Base-by-base conservation (phyloP, 1,140 invertebrate genomes). In the Macrostomum lignano region DNA sequence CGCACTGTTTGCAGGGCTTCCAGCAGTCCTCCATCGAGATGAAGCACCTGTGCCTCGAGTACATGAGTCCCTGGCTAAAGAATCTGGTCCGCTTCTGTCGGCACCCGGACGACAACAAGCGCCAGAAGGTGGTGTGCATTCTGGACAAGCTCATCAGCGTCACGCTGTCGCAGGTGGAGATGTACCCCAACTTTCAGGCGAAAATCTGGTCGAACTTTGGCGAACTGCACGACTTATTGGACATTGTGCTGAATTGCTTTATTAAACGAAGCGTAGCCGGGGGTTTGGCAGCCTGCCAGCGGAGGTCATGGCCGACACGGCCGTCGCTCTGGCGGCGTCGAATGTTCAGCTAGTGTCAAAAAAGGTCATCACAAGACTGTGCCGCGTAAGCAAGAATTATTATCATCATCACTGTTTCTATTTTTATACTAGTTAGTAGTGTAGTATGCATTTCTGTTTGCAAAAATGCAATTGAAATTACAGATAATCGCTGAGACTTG, bases 141-240 rank as follows among this genome's bases (percentile, higher is more conserved):
- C 53, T 93, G 26, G 81, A 91, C 48, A 88, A 91, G 55, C 60
- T 94, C 0, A 91, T 93, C 35, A 74, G 74, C 2, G 60, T 93
- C 23, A 93, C 82, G 0, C 86, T 93, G 30, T 77, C 93, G 56
- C 84, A 94, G 57, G 78, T 40, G 6, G 36, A 59, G 50, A 94
- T 94, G 82, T 93, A 91, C 61, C 84, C 84, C 1, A 91, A 81
- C 1, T 84, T 94, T 36, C 82, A 93, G 60, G 81, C 84, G 1
- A 93, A 93, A 62, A 91, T 94, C 38, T 94, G 84, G 84, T 82
- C 81, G 20, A 84, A 81, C 10, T 78, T 94, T 40, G 84, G 84
- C 1, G 68, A 76, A 55, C 72, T 94, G 33, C 75, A 78, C 0
- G 84, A 94, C 46, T 60, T 94, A 1, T 76, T 94, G 17, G 84